Conservation (phyloP, 2,888 invertebrate genomes). For the Hypsopygia costalis region DNA sequence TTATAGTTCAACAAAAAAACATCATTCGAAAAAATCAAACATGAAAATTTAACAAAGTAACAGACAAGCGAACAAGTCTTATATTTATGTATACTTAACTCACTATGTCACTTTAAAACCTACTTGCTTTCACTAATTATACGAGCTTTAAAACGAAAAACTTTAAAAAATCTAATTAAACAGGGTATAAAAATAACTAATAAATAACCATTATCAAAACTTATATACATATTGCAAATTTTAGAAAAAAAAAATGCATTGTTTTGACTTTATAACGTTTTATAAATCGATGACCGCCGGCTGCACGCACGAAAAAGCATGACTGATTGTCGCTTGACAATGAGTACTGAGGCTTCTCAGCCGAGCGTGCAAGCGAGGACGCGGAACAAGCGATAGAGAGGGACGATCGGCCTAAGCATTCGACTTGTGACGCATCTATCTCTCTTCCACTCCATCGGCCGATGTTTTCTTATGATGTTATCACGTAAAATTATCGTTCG, state of each 20-base stretch:
- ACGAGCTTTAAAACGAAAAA: constrained; percentile 24
- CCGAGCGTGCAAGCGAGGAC: too few relatives aligned
- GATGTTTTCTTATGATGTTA: too few relatives aligned
- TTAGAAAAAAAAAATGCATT: not conserved
- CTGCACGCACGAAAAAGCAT: too few relatives aligned
- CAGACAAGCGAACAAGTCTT: constrained; percentile 41
- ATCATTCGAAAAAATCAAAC: constrained; percentile 21
- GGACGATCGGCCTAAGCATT: too few relatives aligned
- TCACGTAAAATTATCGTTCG: too few relatives aligned
- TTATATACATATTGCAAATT: constrained; percentile 10
- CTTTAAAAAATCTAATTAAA: constrained; percentile 21
- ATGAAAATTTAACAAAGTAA: constrained; percentile 27
- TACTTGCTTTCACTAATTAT: constrained; percentile 35
- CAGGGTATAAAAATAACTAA: constrained; percentile 26
- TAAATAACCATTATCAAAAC: constrained; percentile 7
- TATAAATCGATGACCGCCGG: too few relatives aligned
- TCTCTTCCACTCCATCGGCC: too few relatives aligned
- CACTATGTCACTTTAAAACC: constrained; percentile 29
- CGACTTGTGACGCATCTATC: too few relatives aligned
- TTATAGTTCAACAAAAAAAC: constrained; percentile 32
- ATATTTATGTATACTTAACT: constrained; percentile 33
- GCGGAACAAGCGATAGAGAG: too few relatives aligned
- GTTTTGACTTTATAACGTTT: too few relatives aligned
- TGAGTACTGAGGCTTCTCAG: too few relatives aligned
- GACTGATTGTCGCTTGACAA: too few relatives aligned